Conservation (phyloP, 2,113 vertebrate genomes). For the Nyctibius bracteatus region DNA sequence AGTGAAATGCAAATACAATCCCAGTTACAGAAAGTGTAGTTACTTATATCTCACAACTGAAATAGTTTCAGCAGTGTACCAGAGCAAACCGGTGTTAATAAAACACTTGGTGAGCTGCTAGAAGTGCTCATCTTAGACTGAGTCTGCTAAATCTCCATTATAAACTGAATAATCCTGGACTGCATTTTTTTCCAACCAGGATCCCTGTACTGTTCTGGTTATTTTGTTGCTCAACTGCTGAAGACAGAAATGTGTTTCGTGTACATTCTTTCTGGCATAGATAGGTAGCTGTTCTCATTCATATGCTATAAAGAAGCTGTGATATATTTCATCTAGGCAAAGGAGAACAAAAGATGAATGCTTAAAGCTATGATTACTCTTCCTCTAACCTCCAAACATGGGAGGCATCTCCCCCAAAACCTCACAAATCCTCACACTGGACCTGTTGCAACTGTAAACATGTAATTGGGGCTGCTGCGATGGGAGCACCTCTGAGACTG, state of each 20-base stretch:
- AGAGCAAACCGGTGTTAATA: neutral
- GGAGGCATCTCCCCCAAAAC: rapidly evolving
- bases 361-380: neutral
- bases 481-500: rapidly evolving
- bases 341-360: neutral
- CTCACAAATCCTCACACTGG: neutral
- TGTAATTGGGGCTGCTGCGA: no score
- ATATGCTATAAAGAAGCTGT: neutral
- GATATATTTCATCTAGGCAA: neutral
- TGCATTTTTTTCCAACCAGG: neutral
- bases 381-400: neutral
- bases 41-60: neutral
- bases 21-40: neutral
- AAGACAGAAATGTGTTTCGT: neutral
- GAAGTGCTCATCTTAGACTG: neutral
- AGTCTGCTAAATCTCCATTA: neutral
- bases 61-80: neutral
- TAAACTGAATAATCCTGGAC: neutral
- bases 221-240: neutral
- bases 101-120: neutral
- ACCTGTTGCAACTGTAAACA: neutral
- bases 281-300: neutral
- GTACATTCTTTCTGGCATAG: neutral
- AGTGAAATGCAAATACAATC: neutral
- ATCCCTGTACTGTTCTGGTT: neutral